phyloP scores from a whole-genome alignment of 2,797 vertebrate genomes.

The Perodicticus potto region DNA sequence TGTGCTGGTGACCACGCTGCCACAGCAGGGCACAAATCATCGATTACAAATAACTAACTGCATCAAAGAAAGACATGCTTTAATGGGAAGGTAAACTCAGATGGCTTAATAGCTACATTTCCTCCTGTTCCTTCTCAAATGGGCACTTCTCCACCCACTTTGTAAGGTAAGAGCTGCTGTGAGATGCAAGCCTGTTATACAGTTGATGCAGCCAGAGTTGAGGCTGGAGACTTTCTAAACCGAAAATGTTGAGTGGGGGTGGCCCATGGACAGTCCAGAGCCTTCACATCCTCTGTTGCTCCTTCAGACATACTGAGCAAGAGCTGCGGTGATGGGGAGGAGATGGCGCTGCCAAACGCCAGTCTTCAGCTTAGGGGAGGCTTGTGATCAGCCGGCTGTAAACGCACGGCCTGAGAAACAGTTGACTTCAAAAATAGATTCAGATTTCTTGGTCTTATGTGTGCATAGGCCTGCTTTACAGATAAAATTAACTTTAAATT shows the following conservation, averaged over 20 bases:
- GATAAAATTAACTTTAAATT: not conserved
- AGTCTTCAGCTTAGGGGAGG: not conserved
- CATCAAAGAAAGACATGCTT: conserved; percentile 54
- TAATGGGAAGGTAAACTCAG: not conserved
- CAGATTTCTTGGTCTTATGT: not conserved
- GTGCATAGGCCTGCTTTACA: not conserved
- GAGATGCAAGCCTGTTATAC: not conserved
- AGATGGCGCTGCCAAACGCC: not conserved
- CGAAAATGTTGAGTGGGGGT: not conserved
- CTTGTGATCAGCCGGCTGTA: not conserved
- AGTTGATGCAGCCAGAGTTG: not conserved
- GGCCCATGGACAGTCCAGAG: not conserved
- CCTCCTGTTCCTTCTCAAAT: conserved; percentile 39
- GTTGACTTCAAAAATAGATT: not conserved
- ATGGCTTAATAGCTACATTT: conserved; percentile 4
- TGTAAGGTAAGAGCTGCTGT: not conserved
- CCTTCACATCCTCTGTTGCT: not conserved
- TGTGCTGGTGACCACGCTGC: not conserved
- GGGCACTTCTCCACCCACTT: not conserved
- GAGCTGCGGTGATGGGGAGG: not conserved
- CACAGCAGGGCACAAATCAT: not conserved
- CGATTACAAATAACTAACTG: conserved; percentile 45
- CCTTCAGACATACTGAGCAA: not conserved
- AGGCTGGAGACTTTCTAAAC: conserved; percentile 16
- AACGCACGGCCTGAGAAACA: not conserved